Evolutionary conservation across 2,797 vertebrate species (phyloP).

Genomic region (Taeniopygia guttata): DNA sequence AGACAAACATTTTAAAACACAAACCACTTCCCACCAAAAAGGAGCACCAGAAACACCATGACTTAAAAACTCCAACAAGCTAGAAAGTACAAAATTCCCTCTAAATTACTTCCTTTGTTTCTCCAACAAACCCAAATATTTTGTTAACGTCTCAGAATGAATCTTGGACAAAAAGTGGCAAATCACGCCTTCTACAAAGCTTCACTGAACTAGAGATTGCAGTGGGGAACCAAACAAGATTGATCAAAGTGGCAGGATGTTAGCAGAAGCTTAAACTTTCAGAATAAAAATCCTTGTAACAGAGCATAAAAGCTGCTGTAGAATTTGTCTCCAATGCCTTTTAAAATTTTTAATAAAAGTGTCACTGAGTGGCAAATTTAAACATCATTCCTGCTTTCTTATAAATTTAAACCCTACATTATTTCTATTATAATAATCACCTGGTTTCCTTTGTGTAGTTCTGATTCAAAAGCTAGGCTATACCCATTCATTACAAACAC

Average conservation of each 20-base stretch:
- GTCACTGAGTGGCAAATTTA: background rate
- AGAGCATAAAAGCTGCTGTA: background rate
- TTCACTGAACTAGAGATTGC: background rate
- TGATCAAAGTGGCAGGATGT: background rate
- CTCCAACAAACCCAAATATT: background rate
- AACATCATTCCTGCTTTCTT: background rate
- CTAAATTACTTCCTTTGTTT: background rate
- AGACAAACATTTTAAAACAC: background rate
- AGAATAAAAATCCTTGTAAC: background rate
- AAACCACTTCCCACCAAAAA: background rate
- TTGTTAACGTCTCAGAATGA: background rate
- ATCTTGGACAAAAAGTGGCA: background rate
- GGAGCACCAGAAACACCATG: background rate
- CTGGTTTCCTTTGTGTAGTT: background rate
- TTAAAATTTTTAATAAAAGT: background rate
- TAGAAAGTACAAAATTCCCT: background rate
- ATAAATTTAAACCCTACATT: background rate
- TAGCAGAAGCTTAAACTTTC: background rate
- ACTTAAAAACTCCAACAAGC: background rate
- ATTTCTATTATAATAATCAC: background rate
- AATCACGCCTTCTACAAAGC: background rate
- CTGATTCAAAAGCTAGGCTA: background rate
- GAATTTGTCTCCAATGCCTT: background rate
- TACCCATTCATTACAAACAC: background rate
- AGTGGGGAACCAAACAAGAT: background rate